Percentiles rank a stretch among this genome's conserved stretches.
Conservation (phyloP, 2,888 invertebrate species). For the Drosophila emarginata region DNA sequence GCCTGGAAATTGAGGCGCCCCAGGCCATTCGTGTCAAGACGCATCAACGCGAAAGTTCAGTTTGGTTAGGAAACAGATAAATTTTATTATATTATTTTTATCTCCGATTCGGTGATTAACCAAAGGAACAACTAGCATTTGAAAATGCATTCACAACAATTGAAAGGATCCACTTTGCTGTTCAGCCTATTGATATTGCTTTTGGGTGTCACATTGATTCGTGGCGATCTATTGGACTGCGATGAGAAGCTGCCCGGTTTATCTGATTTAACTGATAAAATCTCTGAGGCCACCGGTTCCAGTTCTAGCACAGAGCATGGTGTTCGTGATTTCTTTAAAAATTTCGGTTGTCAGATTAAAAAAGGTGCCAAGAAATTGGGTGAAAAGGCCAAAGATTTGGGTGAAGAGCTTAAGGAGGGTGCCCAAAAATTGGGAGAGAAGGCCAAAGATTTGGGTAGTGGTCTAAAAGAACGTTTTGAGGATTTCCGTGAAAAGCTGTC, state of each 20-base stretch:
- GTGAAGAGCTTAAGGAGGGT: constrained; percentile 74
- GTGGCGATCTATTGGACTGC: constrained; percentile 71
- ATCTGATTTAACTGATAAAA: constrained; percentile 60
- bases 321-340: constrained; percentile 75
- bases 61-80: constrained; percentile 31
- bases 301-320: constrained; percentile 67
- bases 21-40: constrained; percentile 46
- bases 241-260: constrained; percentile 66
- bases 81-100: too few relatives aligned
- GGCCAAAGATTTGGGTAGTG: constrained; percentile 76
- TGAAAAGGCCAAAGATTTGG: constrained; percentile 76
- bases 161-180: constrained; percentile 17
- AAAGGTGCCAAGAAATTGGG: constrained; percentile 72
- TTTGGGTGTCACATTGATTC: constrained; percentile 20
- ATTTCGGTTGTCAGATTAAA: constrained; percentile 77
- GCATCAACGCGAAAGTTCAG: constrained; percentile 49
- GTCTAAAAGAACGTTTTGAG: constrained; percentile 72
- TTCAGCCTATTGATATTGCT: constrained; percentile 35
- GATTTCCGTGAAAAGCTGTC: constrained; percentile 76
- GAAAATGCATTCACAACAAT: constrained; percentile 23
- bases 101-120: background rate
- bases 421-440: constrained; percentile 75
- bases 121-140: constrained; percentile 22
- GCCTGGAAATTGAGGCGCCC: constrained; percentile 40
- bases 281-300: constrained; percentile 49